These are phyloP conservation scores for Byasa hedistus DNA, from an alignment of 2,888 invertebrate genomes.

Conservation along the genomic window DNA sequence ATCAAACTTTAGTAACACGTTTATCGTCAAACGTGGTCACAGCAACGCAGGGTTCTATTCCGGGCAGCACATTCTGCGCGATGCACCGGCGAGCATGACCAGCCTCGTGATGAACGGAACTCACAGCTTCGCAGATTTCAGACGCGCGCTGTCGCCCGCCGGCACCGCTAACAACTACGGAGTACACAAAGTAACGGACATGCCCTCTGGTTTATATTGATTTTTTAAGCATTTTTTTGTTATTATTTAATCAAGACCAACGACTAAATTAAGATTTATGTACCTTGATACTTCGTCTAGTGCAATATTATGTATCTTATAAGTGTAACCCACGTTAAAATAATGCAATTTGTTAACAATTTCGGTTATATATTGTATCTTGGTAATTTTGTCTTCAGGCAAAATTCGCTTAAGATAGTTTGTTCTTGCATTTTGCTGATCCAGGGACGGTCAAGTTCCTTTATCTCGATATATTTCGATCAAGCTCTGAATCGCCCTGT, in stretches of 20 bases:
- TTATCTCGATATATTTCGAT: conserved; percentile 12
- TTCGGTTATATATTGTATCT: conserved; percentile 51
- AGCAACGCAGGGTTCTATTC: conserved; percentile 83
- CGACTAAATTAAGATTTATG: conserved; percentile 72
- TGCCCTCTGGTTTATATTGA: conserved; percentile 86
- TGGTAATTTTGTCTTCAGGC: conserved; percentile 73
- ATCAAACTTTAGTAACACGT: conserved; percentile 70
- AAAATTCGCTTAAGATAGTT: conserved; percentile 75
- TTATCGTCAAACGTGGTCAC: conserved; percentile 82
- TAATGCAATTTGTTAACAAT: conserved; percentile 32
- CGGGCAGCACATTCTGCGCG: conserved; percentile 74
- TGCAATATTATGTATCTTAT: conserved; percentile 68
- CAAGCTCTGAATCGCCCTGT: conserved; percentile 14
- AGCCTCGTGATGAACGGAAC: conserved; percentile 70
- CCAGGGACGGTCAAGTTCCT: not conserved
- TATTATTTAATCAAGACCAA: conserved; percentile 63
- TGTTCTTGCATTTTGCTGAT: conserved; percentile 26
- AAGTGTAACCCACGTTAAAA: conserved; percentile 35
- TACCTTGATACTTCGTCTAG: conserved; percentile 68
- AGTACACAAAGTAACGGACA: conserved; percentile 84
- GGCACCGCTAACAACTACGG: conserved; percentile 66
- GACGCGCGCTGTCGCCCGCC: conserved; percentile 66
- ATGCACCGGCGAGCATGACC: conserved; percentile 73
- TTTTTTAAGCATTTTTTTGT: conserved; percentile 38
- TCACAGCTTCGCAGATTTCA: conserved; percentile 69